These are phyloP conservation scores for Heliconius nattereri DNA, from an alignment of 1,140 invertebrate species.

Conservation along the genomic window DNA sequence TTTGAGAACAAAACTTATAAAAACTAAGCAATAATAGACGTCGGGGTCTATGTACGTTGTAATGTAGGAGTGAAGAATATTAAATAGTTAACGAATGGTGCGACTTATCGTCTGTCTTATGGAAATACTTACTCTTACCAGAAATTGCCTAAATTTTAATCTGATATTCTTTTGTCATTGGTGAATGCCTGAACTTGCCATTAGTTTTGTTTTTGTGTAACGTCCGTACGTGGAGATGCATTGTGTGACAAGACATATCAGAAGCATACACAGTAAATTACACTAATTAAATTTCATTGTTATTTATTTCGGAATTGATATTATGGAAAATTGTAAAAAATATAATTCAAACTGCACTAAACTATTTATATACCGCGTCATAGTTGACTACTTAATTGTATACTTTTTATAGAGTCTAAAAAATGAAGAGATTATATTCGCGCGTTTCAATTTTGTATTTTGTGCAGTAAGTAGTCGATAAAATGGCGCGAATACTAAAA, in stretches of 20 bases:
- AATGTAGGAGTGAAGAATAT: slow-evolving; percentile 72
- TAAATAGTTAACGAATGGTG: slow-evolving; percentile 76
- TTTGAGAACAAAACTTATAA: slow-evolving; percentile 80
- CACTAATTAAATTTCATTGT: not conserved
- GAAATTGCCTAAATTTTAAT: slow-evolving; percentile 69
- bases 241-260: slow-evolving; percentile 75
- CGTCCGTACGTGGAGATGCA: slow-evolving; percentile 44
- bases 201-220: slow-evolving; percentile 39
- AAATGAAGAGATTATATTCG: slow-evolving; percentile 10
- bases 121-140: slow-evolving; percentile 61
- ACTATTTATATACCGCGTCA: slow-evolving; percentile 11
- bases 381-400: slow-evolving; percentile 28
- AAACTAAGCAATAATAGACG: slow-evolving; percentile 81
- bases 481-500: slow-evolving; percentile 2
- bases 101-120: slow-evolving; percentile 75
- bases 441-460: slow-evolving; percentile 1
- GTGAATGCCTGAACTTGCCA: slow-evolving; percentile 74
- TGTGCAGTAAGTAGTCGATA: not conserved
- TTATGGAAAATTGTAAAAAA: slow-evolving; percentile 22
- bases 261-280: slow-evolving; percentile 52
- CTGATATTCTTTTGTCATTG: slow-evolving; percentile 70
- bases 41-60: slow-evolving; percentile 78
- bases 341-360: slow-evolving; percentile 27
- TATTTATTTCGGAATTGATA: not conserved
- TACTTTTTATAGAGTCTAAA: slow-evolving; percentile 21